These are phyloP conservation scores for Uropetala carovei DNA, from an alignment of 2,888 invertebrate species.

Conservation along the genomic window DNA sequence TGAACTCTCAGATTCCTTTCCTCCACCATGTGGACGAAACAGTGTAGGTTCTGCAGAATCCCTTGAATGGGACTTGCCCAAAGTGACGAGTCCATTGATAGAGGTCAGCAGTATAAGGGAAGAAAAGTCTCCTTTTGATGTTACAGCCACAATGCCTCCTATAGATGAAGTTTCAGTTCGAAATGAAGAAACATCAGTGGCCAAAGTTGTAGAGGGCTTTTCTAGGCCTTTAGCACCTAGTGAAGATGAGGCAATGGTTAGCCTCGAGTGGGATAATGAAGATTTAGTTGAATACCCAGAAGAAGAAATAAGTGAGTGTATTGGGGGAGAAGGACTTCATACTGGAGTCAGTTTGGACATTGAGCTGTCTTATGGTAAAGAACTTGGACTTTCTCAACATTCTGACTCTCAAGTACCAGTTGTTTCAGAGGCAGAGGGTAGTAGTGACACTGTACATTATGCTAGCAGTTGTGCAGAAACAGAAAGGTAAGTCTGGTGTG, in stretches of 20 bases:
- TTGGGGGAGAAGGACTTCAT: slow-evolving; percentile 18
- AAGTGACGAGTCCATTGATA: slow-evolving; percentile 67
- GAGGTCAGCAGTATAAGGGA: neutral
- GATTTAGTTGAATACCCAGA: slow-evolving; percentile 67
- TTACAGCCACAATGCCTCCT: neutral
- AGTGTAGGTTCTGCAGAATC: slow-evolving; percentile 69
- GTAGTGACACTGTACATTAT: slow-evolving; percentile 58
- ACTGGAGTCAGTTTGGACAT: neutral
- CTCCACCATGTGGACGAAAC: slow-evolving; percentile 37
- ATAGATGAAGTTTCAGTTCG: neutral
- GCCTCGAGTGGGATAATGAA: slow-evolving; percentile 69
- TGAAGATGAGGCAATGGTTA: slow-evolving; percentile 68
- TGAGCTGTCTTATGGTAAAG: slow-evolving; percentile 13
- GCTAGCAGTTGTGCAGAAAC: slow-evolving; percentile 65
- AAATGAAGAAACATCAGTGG: neutral
- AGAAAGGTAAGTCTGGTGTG: slow-evolving; percentile 66
- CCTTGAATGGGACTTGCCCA: slow-evolving; percentile 70
- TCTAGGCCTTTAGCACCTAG: slow-evolving; percentile 56
- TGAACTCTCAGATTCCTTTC: slow-evolving; percentile 69
- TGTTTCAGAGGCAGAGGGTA: slow-evolving; percentile 47
- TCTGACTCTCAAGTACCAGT: neutral
- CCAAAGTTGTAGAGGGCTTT: slow-evolving; percentile 1
- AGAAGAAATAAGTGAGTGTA: slow-evolving; percentile 35
- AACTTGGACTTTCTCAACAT: slow-evolving; percentile 2
- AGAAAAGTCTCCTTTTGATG: slow-evolving; percentile 23